Conservation (phyloP, 2,113 vertebrate species). For the Ibidorhyncha struthersii region DNA sequence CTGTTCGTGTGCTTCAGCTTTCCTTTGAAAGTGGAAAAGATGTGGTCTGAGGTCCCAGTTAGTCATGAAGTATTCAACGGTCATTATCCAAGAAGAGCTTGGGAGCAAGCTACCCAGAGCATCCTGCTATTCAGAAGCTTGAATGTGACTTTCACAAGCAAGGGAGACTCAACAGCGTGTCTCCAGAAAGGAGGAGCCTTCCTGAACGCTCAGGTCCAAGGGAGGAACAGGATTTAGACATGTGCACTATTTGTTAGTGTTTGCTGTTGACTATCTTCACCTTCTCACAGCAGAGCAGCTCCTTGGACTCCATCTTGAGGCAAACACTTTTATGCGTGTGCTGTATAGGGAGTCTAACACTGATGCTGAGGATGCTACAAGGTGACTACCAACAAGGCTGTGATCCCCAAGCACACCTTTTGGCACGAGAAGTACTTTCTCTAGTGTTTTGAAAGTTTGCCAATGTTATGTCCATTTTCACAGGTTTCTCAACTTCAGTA, state of each 20-base stretch:
- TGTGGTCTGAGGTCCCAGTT: not conserved
- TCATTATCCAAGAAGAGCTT: not conserved
- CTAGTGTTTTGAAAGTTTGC: not conserved
- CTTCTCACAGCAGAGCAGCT: not conserved
- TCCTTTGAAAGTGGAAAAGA: not conserved
- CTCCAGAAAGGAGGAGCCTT: not conserved
- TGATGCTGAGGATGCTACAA: not conserved
- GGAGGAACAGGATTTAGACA: not conserved
- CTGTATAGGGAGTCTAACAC: not conserved
- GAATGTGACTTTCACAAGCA: not conserved
- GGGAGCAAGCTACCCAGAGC: not conserved
- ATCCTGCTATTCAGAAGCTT: not conserved
- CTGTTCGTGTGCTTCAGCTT: not conserved
- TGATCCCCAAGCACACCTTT: not conserved
- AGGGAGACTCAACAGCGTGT: not conserved
- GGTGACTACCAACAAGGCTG: not conserved
- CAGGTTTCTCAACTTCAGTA: not conserved
- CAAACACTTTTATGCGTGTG: not conserved
- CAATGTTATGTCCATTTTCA: not conserved
- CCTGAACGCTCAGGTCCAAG: not conserved
- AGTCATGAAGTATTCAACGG: not conserved
- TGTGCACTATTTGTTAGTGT: not conserved
- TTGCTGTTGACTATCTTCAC: not conserved
- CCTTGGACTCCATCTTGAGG: not conserved
- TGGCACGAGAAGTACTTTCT: not conserved